A percentile compares a stretch with the other conserved stretches of the same genome.
Conservation (phyloP, 1,140 invertebrate genomes). For the Limonius californicus region DNA sequence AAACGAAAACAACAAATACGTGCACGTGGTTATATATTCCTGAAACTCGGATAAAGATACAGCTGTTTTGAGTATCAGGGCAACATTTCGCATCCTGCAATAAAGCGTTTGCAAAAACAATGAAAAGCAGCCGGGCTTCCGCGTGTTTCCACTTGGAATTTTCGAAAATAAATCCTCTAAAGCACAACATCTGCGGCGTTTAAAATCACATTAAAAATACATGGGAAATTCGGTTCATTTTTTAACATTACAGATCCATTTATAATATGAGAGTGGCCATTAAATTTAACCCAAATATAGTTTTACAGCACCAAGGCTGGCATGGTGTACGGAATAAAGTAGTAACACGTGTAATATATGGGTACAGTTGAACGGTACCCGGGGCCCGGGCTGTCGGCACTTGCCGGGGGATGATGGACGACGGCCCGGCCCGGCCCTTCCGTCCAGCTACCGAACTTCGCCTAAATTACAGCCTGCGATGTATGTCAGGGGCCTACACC, state of each 20-base stretch:
- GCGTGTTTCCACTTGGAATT: too few relatives aligned
- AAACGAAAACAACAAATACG: too few relatives aligned
- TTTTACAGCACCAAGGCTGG: not conserved
- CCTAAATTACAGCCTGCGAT: not conserved
- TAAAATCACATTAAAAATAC: not conserved
- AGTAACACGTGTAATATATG: conserved; percentile 14
- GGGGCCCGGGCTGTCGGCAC: not conserved
- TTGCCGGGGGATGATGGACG: conserved; percentile 1
- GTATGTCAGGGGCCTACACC: not conserved
- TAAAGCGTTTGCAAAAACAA: not conserved
- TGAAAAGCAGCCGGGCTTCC: too few relatives aligned
- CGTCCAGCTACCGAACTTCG: not conserved
- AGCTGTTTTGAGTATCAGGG: not conserved
- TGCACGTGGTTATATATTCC: too few relatives aligned
- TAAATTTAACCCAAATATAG: conserved; percentile 7
- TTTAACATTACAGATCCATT: conserved; percentile 14
- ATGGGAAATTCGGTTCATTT: not conserved
- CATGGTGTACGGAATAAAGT: conserved; percentile 4
- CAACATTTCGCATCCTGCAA: not conserved
- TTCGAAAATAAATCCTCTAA: not conserved
- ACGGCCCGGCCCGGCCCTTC: not conserved
- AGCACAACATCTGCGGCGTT: not conserved
- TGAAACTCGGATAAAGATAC: not conserved
- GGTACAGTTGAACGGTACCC: not conserved
- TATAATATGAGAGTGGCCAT: not conserved